phyloP scores from a whole-genome alignment of 2,888 invertebrate genomes.

The Junonia oenone region DNA sequence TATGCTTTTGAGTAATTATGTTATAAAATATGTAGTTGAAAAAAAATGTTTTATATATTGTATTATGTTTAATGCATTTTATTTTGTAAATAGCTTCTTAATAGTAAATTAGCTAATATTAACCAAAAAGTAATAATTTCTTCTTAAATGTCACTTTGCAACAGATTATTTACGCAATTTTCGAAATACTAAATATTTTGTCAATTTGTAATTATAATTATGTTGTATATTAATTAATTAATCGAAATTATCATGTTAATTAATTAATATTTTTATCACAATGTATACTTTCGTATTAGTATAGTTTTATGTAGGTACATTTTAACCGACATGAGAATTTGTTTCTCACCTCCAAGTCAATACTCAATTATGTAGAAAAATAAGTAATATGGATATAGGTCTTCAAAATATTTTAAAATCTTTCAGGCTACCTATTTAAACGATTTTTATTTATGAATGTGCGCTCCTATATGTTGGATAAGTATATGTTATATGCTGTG shows the following conservation, averaged over 20 bases:
- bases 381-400: neutral
- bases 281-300: no score
- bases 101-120: neutral
- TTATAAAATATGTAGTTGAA: no score
- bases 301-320: no score
- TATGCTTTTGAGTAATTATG: neutral
- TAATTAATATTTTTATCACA: neutral
- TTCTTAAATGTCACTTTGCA: neutral
- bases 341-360: conserved; percentile 8
- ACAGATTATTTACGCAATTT: neutral
- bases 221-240: no score
- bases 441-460: no score
- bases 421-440: no score
- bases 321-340: neutral
- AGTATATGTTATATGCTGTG: no score
- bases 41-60: neutral
- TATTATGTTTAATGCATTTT: no score
- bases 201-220: no score
- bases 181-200: no score
- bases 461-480: no score
- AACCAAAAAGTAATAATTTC: neutral
- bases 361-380: neutral
- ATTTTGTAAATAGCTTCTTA: neutral
- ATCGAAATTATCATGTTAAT: neutral
- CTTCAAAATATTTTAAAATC: neutral